phyloP scores from a whole-genome alignment of 1,140 invertebrate genomes.

The Drosophila melanica region DNA sequence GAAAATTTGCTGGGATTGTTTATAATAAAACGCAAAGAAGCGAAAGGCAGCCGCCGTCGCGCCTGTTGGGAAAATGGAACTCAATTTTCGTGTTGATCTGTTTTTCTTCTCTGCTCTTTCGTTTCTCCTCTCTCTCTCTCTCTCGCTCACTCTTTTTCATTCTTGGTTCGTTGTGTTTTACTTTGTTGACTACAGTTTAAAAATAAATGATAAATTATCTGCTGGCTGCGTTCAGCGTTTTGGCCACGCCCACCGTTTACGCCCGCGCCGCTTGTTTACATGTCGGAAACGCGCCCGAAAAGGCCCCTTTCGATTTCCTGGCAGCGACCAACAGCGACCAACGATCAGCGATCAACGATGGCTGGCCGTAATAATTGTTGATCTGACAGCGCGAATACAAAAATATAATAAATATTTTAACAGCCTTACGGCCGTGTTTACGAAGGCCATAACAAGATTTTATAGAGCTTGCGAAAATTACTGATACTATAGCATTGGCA shows the following conservation, averaged over 20 bases:
- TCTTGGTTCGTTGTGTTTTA: slow-evolving; percentile 13
- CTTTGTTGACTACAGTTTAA: slow-evolving; percentile 54
- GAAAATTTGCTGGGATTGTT: slow-evolving; percentile 61
- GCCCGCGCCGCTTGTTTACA: slow-evolving; percentile 42
- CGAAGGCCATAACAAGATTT: slow-evolving; percentile 34
- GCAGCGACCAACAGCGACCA: slow-evolving; percentile 4
- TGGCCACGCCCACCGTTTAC: slow-evolving; percentile 25
- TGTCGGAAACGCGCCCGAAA: slow-evolving; percentile 43
- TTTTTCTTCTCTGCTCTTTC: background rate
- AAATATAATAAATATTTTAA: slow-evolving; percentile 49
- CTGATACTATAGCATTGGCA: background rate
- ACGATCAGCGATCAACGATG: slow-evolving; percentile 9
- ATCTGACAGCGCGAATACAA: slow-evolving; percentile 40
- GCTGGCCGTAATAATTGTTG: slow-evolving; percentile 27
- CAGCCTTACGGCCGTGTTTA: slow-evolving; percentile 38
- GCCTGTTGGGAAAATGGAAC: slow-evolving; percentile 69
- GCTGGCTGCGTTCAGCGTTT: slow-evolving; percentile 13
- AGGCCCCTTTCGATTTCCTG: slow-evolving; percentile 47
- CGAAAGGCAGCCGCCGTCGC: slow-evolving; percentile 46
- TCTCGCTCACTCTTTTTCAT: background rate
- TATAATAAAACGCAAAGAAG: slow-evolving; percentile 69
- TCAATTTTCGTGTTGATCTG: slow-evolving; percentile 36
- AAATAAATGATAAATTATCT: slow-evolving; percentile 80
- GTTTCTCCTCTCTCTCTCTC: slow-evolving; percentile 19
- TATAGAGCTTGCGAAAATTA: slow-evolving; percentile 26